Percentiles rank a stretch among this genome's conserved stretches.
phyloP scores from a whole-genome alignment of 2,888 invertebrate genomes.

The Laspeyria flexula region DNA sequence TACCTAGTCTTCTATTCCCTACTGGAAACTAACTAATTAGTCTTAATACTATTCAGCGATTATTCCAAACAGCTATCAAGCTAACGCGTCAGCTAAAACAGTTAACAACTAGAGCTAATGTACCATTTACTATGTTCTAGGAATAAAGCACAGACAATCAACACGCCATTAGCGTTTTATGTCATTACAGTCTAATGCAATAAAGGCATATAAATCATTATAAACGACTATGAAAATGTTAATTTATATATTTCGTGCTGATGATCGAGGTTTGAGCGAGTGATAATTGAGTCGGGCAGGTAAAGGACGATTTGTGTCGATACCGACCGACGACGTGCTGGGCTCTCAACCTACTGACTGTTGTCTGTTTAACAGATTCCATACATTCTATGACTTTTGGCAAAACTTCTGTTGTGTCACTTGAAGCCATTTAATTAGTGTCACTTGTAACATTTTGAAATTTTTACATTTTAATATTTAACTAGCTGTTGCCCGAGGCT shows the following conservation, averaged over 20 bases:
- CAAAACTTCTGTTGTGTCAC: no score
- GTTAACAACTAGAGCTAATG: neutral
- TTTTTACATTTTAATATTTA: no score
- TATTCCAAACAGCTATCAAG: no score
- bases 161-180: slow-evolving; percentile 5
- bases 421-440: no score
- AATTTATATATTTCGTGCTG: slow-evolving; percentile 45
- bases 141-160: slow-evolving; percentile 6
- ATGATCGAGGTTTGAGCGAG: slow-evolving; percentile 27
- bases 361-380: neutral
- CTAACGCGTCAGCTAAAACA: slow-evolving; percentile 3
- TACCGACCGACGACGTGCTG: neutral
- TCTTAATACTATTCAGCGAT: no score
- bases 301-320: neutral
- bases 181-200: slow-evolving; percentile 7
- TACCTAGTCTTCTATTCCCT: no score
- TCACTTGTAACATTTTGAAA: no score
- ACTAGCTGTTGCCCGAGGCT: no score
- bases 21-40: no score
- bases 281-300: slow-evolving; percentile 33
- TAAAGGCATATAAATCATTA: slow-evolving; percentile 28
- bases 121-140: neutral
- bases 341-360: neutral
- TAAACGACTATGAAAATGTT: slow-evolving; percentile 34
- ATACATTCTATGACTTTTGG: no score